Conservation (phyloP, 2,113 vertebrate genomes). For the Rhagologus leucostigma region DNA sequence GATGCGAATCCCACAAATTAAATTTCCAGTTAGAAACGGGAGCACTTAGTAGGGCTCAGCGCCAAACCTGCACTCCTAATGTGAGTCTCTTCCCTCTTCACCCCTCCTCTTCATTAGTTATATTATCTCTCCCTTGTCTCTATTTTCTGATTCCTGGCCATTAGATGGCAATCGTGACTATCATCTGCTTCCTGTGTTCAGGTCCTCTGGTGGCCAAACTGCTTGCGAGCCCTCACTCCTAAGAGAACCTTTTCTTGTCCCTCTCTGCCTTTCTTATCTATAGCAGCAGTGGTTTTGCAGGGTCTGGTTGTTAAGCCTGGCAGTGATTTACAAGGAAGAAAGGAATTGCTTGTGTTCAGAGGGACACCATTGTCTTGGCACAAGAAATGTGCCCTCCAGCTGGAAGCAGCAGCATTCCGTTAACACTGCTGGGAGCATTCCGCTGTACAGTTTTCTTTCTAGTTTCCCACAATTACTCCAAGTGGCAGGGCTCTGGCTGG, state of each 20-base stretch:
- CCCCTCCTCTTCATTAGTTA: fast-evolving
- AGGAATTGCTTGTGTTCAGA: neutral
- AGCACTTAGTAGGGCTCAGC: neutral
- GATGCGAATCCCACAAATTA: neutral
- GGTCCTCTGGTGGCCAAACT: neutral
- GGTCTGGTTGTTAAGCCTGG: neutral
- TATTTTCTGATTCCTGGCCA: neutral
- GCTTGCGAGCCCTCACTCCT: fast-evolving
- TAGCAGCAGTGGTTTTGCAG: neutral
- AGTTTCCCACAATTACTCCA: neutral
- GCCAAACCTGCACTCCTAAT: neutral
- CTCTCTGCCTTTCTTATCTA: neutral
- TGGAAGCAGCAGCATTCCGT: neutral
- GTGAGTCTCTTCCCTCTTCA: neutral
- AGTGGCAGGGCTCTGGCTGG: neutral
- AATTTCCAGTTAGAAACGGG: neutral
- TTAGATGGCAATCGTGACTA: slow-evolving; percentile 9
- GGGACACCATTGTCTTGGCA: neutral
- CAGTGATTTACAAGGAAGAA: neutral
- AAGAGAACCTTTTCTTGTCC: neutral
- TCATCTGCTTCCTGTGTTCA: fast-evolving
- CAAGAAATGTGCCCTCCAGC: neutral
- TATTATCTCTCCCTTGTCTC: neutral
- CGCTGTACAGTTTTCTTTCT: neutral
- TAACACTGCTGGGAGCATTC: neutral